A percentile compares a stretch with the other conserved stretches of the same genome.
Evolutionary conservation across 2,888 invertebrate species (phyloP).

Genomic region (Galerucella pusilla): DNA sequence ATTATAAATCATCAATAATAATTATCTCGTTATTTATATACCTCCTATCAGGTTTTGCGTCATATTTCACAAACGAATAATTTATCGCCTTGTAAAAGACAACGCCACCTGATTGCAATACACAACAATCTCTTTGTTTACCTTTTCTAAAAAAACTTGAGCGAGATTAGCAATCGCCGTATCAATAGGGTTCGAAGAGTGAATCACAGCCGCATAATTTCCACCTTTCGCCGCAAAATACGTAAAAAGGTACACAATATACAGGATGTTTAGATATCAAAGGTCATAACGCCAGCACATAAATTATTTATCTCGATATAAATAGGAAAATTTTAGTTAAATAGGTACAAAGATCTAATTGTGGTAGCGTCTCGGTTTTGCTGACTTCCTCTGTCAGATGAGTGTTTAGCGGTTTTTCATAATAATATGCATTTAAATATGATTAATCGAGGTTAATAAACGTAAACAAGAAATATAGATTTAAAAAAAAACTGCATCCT

Average conservation of each 20-base stretch:
- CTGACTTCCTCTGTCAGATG: background rate
- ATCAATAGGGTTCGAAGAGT: constrained; percentile 20
- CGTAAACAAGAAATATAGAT: background rate
- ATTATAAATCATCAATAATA: background rate
- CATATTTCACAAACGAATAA: background rate
- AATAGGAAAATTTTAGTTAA: background rate
- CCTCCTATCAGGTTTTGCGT: background rate
- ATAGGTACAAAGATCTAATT: background rate
- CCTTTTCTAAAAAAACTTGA: constrained; percentile 3
- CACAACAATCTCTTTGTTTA: constrained; percentile 15
- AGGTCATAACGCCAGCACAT: background rate
- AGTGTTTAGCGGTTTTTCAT: background rate
- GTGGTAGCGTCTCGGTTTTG: background rate
- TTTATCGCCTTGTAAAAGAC: constrained; percentile 6
- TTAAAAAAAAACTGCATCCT: background rate
- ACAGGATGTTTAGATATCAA: constrained; percentile 3
- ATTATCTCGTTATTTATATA: background rate
- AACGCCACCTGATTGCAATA: background rate
- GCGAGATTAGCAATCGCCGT: background rate
- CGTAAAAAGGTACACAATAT: constrained; percentile 13
- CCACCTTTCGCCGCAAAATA: constrained; percentile 39
- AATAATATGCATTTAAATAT: background rate
- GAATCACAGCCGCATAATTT: constrained; percentile 33
- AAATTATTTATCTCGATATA: background rate
- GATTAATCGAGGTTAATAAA: constrained; percentile 6